These are phyloP conservation scores for Prunella himalayana DNA, from an alignment of 2,113 vertebrate genomes.

Conservation along the genomic window DNA sequence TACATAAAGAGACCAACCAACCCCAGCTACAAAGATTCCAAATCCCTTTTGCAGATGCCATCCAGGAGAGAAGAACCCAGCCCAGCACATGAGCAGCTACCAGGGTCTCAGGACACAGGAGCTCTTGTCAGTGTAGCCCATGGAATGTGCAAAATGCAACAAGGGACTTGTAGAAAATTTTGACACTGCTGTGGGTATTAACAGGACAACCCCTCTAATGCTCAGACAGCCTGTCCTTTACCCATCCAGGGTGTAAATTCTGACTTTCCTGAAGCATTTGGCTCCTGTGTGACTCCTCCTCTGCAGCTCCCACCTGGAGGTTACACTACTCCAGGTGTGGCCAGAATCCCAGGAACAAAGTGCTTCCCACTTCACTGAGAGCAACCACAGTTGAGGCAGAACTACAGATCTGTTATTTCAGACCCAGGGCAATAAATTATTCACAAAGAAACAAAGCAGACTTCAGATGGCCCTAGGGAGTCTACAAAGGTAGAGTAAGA, in stretches of 20 bases:
- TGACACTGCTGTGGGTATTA: fast-evolving
- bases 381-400: neutral
- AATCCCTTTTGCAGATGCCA: neutral
- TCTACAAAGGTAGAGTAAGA: neutral
- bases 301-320: neutral
- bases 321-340: neutral
- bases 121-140: neutral
- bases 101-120: neutral
- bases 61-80: neutral
- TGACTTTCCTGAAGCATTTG: neutral
- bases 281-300: neutral
- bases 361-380: neutral
- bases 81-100: fast-evolving
- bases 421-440: neutral
- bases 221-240: neutral
- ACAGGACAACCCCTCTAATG: neutral
- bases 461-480: neutral
- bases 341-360: neutral
- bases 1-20: neutral
- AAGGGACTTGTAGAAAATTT: neutral
- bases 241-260: neutral
- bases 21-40: neutral
- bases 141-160: neutral
- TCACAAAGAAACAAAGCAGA: neutral
- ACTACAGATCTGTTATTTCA: neutral